phyloP scores from a whole-genome alignment of 2,888 invertebrate genomes.

The Apodemia duryi region DNA sequence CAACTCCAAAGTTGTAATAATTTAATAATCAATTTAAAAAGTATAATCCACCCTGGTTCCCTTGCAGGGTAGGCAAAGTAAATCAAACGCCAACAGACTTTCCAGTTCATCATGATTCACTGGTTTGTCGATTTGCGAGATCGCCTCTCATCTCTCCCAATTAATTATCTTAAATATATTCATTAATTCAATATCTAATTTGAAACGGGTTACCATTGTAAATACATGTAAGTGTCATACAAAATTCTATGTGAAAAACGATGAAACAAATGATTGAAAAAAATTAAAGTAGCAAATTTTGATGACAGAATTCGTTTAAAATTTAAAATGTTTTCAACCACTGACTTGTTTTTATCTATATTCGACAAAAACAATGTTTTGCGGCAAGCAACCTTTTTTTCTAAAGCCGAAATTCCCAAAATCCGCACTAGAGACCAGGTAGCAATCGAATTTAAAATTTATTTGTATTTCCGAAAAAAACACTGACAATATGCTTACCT shows the following conservation, averaged over 20 bases:
- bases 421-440: conserved; percentile 72
- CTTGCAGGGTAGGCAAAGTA: no score
- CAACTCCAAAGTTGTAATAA: no score
- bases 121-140: no score
- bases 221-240: not conserved
- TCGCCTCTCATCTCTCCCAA: no score
- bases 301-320: not conserved
- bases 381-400: conserved; percentile 72
- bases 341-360: conserved; percentile 37
- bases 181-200: no score
- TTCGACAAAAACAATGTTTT: conserved; percentile 72
- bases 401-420: conserved; percentile 65
- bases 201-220: not conserved
- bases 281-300: not conserved
- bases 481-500: conserved; percentile 67
- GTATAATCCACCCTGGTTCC: no score
- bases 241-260: not conserved
- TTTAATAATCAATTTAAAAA: no score
- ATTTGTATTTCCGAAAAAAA: conserved; percentile 75
- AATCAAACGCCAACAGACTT: no score
- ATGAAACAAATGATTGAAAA: not conserved
- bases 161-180: no score
- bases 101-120: no score
- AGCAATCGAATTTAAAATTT: conserved; percentile 68
- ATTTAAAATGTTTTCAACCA: conserved; percentile 23